Percentiles rank a stretch among this genome's conserved stretches.
Conservation (phyloP, 35 echinoderm and acorn worm genomes). For the Stichopus chloronotus region DNA sequence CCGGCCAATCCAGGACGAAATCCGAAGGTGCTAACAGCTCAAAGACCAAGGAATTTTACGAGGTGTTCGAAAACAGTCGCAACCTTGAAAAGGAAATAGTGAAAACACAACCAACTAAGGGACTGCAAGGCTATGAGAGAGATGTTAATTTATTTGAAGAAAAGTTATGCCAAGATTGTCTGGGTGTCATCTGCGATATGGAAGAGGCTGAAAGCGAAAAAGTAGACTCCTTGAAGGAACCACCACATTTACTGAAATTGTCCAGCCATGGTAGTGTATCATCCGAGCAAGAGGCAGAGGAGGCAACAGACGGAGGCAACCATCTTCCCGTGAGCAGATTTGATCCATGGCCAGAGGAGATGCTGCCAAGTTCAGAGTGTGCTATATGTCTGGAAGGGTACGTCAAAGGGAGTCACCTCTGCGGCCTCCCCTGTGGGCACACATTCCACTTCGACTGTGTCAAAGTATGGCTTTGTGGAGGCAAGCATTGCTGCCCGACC, state of each 20-base stretch:
- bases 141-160: slow-evolving; percentile 15
- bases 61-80: not conserved
- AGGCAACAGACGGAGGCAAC: no score
- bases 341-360: slow-evolving; percentile 70
- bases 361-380: slow-evolving; percentile 70
- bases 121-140: not conserved
- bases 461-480: slow-evolving; percentile 66
- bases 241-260: not conserved
- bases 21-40: not conserved
- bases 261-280: not conserved
- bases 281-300: not conserved
- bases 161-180: slow-evolving; percentile 14
- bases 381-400: slow-evolving; percentile 93
- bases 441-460: slow-evolving; percentile 83
- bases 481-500: slow-evolving; percentile 87
- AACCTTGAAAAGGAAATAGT: not conserved
- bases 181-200: slow-evolving; percentile 1
- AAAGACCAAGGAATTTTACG: not conserved
- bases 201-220: not conserved
- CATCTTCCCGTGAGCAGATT: not conserved
- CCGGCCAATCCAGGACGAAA: not conserved
- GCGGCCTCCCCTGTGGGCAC: slow-evolving; percentile 95
- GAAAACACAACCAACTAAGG: not conserved
- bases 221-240: not conserved
- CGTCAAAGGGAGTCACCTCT: slow-evolving; percentile 49